Conservation (phyloP, 2,888 invertebrate genomes). For the Nephrotoma appendiculata region DNA sequence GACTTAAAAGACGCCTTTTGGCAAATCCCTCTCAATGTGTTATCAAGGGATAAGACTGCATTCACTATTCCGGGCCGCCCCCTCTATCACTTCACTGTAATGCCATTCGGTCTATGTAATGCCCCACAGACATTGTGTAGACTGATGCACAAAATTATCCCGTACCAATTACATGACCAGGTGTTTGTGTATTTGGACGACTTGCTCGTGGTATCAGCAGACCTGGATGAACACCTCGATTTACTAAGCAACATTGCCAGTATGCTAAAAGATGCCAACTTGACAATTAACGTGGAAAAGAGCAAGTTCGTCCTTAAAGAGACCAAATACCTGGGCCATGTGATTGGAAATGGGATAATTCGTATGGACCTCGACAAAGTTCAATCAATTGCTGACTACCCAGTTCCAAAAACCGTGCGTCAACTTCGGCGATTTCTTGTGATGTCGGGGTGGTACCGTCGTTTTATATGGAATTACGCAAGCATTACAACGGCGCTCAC, state of each 20-base stretch:
- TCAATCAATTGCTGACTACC: conserved; percentile 5
- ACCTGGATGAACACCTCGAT: neutral
- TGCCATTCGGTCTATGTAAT: too few relatives aligned
- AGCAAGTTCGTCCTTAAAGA: too few relatives aligned
- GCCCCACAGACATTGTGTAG: too few relatives aligned
- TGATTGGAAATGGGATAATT: neutral
- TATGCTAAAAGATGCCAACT: conserved; percentile 1
- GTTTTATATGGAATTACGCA: conserved; percentile 2
- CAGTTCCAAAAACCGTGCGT: conserved; percentile 9
- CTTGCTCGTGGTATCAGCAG: too few relatives aligned
- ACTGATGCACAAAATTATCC: too few relatives aligned
- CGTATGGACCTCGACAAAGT: neutral
- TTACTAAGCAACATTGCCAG: conserved; percentile 3
- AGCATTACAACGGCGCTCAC: conserved; percentile 8
- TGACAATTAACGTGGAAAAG: too few relatives aligned
- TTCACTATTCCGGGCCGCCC: neutral
- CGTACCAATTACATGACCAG: too few relatives aligned
- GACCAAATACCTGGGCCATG: neutral
- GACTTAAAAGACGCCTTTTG: neutral
- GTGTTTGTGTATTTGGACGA: too few relatives aligned
- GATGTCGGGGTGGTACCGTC: conserved; percentile 13
- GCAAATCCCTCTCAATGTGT: neutral
- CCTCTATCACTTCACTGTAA: too few relatives aligned
- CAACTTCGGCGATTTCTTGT: conserved; percentile 10
- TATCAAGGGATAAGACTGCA: neutral